These are phyloP conservation scores for Zosterops lateralis DNA, from an alignment of 2,113 vertebrate genomes.

Conservation along the genomic window DNA sequence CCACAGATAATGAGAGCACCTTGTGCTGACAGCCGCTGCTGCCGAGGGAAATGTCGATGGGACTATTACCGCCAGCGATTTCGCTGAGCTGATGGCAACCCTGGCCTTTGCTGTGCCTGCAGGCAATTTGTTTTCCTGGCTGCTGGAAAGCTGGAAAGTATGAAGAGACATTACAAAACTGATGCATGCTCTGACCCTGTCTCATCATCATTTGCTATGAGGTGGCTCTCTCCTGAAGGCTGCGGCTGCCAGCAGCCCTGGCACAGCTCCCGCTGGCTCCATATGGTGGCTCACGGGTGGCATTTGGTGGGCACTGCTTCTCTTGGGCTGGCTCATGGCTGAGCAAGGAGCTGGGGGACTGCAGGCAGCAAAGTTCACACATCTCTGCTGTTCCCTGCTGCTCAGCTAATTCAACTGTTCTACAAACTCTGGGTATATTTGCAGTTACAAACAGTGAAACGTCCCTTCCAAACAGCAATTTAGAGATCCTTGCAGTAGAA, in stretches of 20 bases:
- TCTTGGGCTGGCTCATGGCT: not conserved
- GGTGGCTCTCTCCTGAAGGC: not conserved
- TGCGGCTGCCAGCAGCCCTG: not conserved
- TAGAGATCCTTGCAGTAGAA: not conserved
- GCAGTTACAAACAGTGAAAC: not conserved
- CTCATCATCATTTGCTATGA: slow-evolving; percentile 2
- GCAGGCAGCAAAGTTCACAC: not conserved
- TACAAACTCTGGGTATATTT: not conserved
- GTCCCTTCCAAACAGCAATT: not conserved
- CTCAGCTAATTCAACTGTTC: not conserved
- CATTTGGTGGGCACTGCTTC: not conserved
- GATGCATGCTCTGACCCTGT: not conserved
- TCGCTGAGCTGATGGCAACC: slow-evolving; percentile 12
- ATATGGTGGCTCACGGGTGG: not conserved
- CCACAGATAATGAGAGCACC: slow-evolving; percentile 47
- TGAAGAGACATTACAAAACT: not conserved
- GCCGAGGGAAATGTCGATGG: slow-evolving; percentile 11
- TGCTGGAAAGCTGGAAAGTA: slow-evolving; percentile 21
- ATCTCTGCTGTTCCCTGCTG: not conserved
- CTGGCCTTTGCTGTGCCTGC: slow-evolving; percentile 44
- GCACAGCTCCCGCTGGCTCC: not conserved
- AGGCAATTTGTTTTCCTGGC: slow-evolving; percentile 55
- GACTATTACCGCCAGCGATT: not conserved
- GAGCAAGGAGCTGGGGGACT: not conserved
- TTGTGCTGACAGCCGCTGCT: not conserved